Evolutionary conservation across 2,113 vertebrate genomes (phyloP), one percentile per base, ranked within the genome.

Genomic region (Coptodon rendalli): DNA sequence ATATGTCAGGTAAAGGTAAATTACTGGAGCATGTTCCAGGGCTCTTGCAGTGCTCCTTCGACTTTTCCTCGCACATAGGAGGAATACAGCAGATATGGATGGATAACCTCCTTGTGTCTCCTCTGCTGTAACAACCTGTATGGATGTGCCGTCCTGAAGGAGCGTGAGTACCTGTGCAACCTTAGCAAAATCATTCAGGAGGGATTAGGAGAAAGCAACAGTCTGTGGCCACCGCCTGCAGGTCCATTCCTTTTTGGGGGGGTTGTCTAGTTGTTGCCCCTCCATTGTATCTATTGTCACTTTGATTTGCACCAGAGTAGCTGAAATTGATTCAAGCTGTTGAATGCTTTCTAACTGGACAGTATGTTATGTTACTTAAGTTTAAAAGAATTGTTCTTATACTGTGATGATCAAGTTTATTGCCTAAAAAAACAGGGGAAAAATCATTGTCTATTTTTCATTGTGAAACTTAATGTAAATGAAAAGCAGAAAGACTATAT

Each of bases 401-500:
- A 48, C 24, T 50, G 24, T n/a, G 43, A 5, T 31, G 3, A 50
- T 78, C n/a, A 24, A 17, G 43, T 63, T 63, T 76, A 27, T 45
- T 73, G 66, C 22, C 43, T 2, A 10, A 3, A 11, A 45, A 27
- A 27, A 8, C 3, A 0, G 5, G 1, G 9, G 3, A 0, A 7
- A 29, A 11, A 76, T 19, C 14, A 12, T 4, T 12, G 8, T 31
- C 4, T 76, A 13, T 52, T 79, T 50, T 80, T 34, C 31, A n/a
- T 29, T 81, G 27, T 81, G 24, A 36, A 81, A 40, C 34, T 14
- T 19, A 12, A 17, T 50, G 16, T 19, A 31, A 78, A 52, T 17
- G 68, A 76, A 29, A 48, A 48, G 1, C 14, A 29, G 40, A 76
- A 76, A 48, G 6, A 48, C 8, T 76, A 48, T 29, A 48, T 19